Conservation (phyloP, 2,888 invertebrate genomes). For the Torymus texanus region DNA sequence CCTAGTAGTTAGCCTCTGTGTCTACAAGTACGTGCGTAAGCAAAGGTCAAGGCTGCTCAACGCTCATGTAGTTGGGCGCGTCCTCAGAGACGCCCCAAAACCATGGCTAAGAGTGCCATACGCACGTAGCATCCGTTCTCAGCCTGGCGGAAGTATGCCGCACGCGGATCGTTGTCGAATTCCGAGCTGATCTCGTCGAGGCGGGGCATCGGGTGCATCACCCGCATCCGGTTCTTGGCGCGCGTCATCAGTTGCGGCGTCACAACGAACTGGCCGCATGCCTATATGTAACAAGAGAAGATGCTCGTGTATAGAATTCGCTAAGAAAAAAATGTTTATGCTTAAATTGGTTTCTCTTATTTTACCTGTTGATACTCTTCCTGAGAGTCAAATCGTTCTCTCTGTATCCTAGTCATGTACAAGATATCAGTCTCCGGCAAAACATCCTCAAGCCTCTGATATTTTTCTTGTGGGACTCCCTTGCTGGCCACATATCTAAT, state of each 20-base stretch:
- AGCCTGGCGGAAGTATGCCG: slow-evolving; percentile 98
- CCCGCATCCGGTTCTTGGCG: slow-evolving; percentile 95
- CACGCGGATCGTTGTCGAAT: slow-evolving; percentile 96
- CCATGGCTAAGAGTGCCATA: slow-evolving; percentile 97
- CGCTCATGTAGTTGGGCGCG: too few species aligned
- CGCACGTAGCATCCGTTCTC: slow-evolving; percentile 98
- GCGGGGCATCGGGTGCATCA: slow-evolving; percentile 97
- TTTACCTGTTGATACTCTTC: slow-evolving; percentile 91
- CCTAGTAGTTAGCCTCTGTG: too few species aligned
- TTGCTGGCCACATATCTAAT: slow-evolving; percentile 86
- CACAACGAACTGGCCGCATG: slow-evolving; percentile 90
- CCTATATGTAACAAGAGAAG: slow-evolving; percentile 77
- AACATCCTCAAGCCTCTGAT: slow-evolving; percentile 87
- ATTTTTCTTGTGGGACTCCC: slow-evolving; percentile 86
- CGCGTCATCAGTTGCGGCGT: slow-evolving; percentile 97
- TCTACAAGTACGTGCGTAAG: too few species aligned
- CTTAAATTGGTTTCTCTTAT: background rate
- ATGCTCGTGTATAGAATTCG: background rate
- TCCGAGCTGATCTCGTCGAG: slow-evolving; percentile 95
- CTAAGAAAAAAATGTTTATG: background rate
- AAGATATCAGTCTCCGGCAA: slow-evolving; percentile 96
- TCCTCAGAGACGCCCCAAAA: slow-evolving; percentile 79
- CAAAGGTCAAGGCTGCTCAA: too few species aligned
- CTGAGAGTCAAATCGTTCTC: slow-evolving; percentile 89
- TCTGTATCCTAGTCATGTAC: slow-evolving; percentile 98